These are phyloP conservation scores for Lacanobia oleracea DNA, from an alignment of 2,888 invertebrate species.

Conservation along the genomic window DNA sequence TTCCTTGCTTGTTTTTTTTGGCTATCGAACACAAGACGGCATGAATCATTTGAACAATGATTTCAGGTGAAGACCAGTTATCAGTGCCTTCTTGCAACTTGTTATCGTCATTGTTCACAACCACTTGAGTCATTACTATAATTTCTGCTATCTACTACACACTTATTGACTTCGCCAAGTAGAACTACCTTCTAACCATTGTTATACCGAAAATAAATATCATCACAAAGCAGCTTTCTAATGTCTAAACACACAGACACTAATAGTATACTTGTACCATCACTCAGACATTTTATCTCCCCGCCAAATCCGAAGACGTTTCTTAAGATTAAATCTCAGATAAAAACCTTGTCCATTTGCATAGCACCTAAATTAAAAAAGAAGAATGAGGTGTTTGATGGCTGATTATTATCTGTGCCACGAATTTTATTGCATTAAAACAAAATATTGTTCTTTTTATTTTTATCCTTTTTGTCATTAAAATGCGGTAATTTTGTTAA, in stretches of 20 bases:
- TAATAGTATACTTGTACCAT: constrained; percentile 67
- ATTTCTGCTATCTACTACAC: constrained; percentile 15
- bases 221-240: constrained; percentile 61
- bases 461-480: constrained; percentile 50
- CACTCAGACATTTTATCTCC: constrained; percentile 69
- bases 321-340: constrained; percentile 68
- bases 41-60: constrained; percentile 28
- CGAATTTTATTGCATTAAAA: constrained; percentile 49
- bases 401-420: constrained; percentile 64
- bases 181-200: constrained; percentile 48
- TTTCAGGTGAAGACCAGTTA: constrained; percentile 20
- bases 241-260: constrained; percentile 61
- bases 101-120: constrained; percentile 8
- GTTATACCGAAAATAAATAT: constrained; percentile 59
- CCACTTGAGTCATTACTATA: constrained; percentile 28
- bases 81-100: constrained; percentile 7
- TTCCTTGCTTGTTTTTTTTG: background rate
- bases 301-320: constrained; percentile 71
- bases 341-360: constrained; percentile 73
- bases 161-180: constrained; percentile 19
- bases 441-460: constrained; percentile 38
- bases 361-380: constrained; percentile 72
- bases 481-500: constrained; percentile 42
- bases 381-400: constrained; percentile 72
- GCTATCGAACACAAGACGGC: background rate